Base-by-base conservation (phyloP, 2,113 vertebrate genomes). In the Percina caprodes region DNA sequence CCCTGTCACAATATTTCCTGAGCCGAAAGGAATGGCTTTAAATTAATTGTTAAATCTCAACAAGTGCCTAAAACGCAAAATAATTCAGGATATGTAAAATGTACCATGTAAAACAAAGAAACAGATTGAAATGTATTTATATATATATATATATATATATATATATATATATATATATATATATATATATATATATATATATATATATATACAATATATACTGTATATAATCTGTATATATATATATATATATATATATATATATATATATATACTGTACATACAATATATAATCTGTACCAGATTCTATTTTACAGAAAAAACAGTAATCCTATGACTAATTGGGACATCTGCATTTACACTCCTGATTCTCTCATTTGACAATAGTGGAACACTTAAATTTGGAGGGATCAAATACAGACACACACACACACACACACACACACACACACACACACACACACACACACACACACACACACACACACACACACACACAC, bases 311-410 rank as follows among this genome's bases (percentile, higher is more conserved):
- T 69, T 61, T 1, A 72, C 46, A 65, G 63, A 77, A 75, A 74
- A 35, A 35, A 24, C 18, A 42, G 24, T 80, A 63, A 67, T 4
- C 24, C 11, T 59, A 16, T 52, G 61, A 69, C 77, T 79, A 76
- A 80, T 80, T 63, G 71, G 69, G 59, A 69, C 56, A 79, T 80
- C 15, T 73, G 65, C 46, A 26, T 62, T 80, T 77, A 72, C 63
- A 65, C 51, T 42, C 24, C 63, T 49, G 46, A 76, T 49, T 76
- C 74, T 66, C 65, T 82, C 15, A 72, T 82, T 51, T 70, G 51
- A 73, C 23, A 45, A 69, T 80, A 79, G 46, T 49, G 63, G 49
- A 62, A 30, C 45, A 39, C 52, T 48, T 18, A 59, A 54, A 80
- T 74, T 74, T 23, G 33, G 54, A 67, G 49, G 60, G 24, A 82